Percentiles rank a stretch among this genome's conserved stretches.
Conservation (phyloP, 23 tunicate genomes). For the Halocynthia roretzi region DNA sequence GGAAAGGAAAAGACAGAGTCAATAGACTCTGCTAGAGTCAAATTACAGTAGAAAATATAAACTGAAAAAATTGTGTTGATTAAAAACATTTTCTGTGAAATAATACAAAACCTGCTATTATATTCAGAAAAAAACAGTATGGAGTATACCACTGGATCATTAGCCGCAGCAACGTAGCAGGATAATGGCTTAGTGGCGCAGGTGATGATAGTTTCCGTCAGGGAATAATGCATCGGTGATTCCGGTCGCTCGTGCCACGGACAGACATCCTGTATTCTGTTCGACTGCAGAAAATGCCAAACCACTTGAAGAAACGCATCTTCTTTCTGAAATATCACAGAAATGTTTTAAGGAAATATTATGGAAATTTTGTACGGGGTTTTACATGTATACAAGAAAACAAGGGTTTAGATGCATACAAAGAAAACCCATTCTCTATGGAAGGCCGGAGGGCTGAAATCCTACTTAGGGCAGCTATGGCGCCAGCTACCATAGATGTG, state of each 20-base stretch:
- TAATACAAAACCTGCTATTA: too few relatives aligned
- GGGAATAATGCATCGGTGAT: constrained; percentile 50
- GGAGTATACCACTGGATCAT: constrained; percentile 37
- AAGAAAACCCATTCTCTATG: not conserved
- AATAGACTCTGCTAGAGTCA: too few relatives aligned
- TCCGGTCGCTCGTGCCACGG: constrained; percentile 81
- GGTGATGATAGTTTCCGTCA: constrained; percentile 31
- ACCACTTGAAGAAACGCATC: constrained; percentile 71
- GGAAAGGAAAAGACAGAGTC: too few relatives aligned
- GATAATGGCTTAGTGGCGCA: constrained; percentile 76
- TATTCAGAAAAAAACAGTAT: too few relatives aligned
- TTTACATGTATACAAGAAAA: not conserved
- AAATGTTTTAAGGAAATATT: not conserved
- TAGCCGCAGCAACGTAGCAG: constrained; percentile 50
- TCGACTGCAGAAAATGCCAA: constrained; percentile 77
- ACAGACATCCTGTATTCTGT: constrained; percentile 73
- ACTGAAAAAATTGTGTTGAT: too few relatives aligned
- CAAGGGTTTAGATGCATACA: not conserved
- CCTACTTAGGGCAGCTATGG: not conserved
- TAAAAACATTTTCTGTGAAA: too few relatives aligned
- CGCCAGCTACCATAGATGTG: not conserved
- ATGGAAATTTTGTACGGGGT: not conserved
- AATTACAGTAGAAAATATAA: too few relatives aligned
- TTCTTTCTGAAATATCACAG: constrained; percentile 48
- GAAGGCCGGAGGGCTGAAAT: not conserved